Conservation (phyloP, 2,888 invertebrate species). For the Harmothoe impar region DNA sequence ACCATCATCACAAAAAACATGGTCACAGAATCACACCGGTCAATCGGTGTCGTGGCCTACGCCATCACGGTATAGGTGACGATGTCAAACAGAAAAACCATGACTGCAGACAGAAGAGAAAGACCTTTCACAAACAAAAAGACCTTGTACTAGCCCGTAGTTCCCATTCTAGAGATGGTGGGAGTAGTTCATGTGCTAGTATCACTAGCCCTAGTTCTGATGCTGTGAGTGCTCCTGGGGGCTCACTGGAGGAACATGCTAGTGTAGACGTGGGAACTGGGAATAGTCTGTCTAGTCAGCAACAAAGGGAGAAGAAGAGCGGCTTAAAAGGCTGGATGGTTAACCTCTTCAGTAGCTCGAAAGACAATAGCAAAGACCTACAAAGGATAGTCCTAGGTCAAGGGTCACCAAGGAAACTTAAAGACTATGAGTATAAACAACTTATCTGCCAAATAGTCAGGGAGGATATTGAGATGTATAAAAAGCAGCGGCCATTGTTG, state of each 20-base stretch:
- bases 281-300: neutral
- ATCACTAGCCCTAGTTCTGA: neutral
- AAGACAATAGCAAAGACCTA: neutral
- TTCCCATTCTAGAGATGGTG: slow-evolving; percentile 23
- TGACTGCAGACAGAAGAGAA: slow-evolving; percentile 28
- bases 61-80: slow-evolving; percentile 44
- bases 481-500: slow-evolving; percentile 42
- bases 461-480: slow-evolving; percentile 63
- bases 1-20: neutral
- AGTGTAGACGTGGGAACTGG: too few relatives aligned
- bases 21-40: slow-evolving; percentile 11
- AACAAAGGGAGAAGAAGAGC: neutral
- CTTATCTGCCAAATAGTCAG: slow-evolving; percentile 65
- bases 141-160: neutral
- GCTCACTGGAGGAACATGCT: too few relatives aligned
- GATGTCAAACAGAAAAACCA: neutral
- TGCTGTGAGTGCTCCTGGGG: neutral
- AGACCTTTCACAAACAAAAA: slow-evolving; percentile 17
- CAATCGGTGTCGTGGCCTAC: slow-evolving; percentile 22
- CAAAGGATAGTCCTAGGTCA: neutral
- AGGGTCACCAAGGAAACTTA: slow-evolving; percentile 9
- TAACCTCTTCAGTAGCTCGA: neutral
- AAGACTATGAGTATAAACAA: slow-evolving; percentile 64
- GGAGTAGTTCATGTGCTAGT: slow-evolving; percentile 38
- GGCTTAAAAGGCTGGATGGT: slow-evolving; percentile 13